Evolutionary conservation across 1,140 invertebrate genomes (phyloP).

Genomic region (Ruditapes philippinarum): DNA sequence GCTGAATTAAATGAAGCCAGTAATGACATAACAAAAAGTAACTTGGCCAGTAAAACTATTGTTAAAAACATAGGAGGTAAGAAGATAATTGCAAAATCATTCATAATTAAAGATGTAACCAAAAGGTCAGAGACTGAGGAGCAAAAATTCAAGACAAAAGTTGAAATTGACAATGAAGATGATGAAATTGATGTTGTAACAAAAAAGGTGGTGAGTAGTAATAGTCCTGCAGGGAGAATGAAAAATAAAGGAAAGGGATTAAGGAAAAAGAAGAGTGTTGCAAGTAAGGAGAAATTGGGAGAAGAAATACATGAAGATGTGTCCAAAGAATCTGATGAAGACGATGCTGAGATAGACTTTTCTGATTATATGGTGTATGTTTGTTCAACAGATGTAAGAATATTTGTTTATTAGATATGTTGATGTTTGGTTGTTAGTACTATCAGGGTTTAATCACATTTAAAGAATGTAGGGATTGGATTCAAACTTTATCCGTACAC

Average conservation of each 20-base stretch:
- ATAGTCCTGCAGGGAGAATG: neutral
- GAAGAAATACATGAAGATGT: neutral
- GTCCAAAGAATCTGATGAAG: neutral
- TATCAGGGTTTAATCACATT: too few species aligned
- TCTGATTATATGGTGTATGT: neutral
- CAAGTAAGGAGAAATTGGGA: neutral
- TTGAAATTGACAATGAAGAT: neutral
- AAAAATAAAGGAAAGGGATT: neutral
- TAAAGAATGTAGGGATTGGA: too few species aligned
- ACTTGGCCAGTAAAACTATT: too few species aligned
- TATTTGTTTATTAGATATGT: too few species aligned
- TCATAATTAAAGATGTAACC: too few species aligned
- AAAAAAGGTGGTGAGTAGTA: neutral
- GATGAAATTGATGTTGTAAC: neutral
- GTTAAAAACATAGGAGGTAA: too few species aligned
- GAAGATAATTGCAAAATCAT: too few species aligned
- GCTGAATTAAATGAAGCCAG: too few species aligned
- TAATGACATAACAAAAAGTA: too few species aligned
- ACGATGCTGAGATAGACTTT: neutral
- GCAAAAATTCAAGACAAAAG: neutral
- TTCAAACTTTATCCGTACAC: too few species aligned
- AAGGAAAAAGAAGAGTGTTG: neutral
- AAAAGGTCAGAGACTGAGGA: neutral
- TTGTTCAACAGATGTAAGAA: constrained; percentile 23
- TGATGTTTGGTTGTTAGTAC: too few species aligned